Percentiles rank a stretch among this genome's conserved stretches.
Conservation (phyloP, 2,888 invertebrate genomes). For the Tridacna crocea region DNA sequence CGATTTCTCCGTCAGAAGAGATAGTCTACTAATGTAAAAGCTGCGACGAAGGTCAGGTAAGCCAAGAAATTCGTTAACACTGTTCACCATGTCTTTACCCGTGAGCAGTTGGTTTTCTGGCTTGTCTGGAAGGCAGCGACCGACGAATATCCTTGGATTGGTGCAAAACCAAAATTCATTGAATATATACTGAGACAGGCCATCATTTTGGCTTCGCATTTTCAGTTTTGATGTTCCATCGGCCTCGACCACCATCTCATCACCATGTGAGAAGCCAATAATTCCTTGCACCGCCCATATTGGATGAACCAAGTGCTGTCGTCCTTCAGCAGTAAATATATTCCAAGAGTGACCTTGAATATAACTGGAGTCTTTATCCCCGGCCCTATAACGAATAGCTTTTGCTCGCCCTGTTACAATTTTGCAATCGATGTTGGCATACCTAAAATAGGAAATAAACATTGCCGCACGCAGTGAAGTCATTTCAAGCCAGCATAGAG, state of each 20-base stretch:
- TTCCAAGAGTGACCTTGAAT: constrained; percentile 37
- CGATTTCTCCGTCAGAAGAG: constrained; percentile 8
- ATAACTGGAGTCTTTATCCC: constrained; percentile 28
- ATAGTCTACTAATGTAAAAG: constrained; percentile 7
- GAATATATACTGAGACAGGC: constrained; percentile 15
- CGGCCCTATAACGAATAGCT: constrained; percentile 29
- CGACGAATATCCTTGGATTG: constrained; percentile 37
- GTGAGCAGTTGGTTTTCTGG: constrained; percentile 21
- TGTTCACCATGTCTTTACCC: background rate
- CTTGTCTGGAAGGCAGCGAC: constrained; percentile 33
- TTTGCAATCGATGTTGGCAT: constrained; percentile 37
- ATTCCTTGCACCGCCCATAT: constrained; percentile 18
- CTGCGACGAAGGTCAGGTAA: constrained; percentile 36
- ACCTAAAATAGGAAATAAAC: constrained; percentile 1
- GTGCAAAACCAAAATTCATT: constrained; percentile 49
- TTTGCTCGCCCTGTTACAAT: constrained; percentile 33
- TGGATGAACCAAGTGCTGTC: constrained; percentile 34
- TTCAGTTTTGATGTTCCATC: constrained; percentile 9
- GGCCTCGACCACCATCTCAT: constrained; percentile 28
- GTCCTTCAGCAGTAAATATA: constrained; percentile 23
- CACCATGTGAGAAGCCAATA: constrained; percentile 28
- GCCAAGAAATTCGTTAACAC: constrained; percentile 22
- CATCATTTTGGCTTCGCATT: constrained; percentile 1
- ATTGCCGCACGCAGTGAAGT: background rate
- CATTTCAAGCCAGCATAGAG: background rate